Evolutionary conservation across 2,113 vertebrate genomes (phyloP).

Genomic region (Dermatemys mawii): DNA sequence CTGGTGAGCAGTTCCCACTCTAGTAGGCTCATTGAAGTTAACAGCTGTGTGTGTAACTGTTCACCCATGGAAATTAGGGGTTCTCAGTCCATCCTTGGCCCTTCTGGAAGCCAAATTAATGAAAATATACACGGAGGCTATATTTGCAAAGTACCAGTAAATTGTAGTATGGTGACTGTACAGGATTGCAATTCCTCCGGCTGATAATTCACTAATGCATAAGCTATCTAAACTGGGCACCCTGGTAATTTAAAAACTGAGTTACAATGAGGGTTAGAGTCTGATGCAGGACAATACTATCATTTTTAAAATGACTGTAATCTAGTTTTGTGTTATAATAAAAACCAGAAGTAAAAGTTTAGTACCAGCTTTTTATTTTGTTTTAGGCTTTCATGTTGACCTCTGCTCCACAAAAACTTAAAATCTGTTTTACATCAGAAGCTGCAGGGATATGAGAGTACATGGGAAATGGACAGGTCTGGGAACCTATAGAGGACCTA

Average conservation of each 20-base stretch:
- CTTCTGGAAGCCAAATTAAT: neutral
- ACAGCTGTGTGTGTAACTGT: neutral
- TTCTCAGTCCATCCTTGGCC: neutral
- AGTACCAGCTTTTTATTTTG: conserved; percentile 67
- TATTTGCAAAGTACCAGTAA: neutral
- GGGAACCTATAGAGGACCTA: conserved; percentile 37
- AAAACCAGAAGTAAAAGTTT: conserved; percentile 77
- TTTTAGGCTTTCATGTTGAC: conserved; percentile 85
- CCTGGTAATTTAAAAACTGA: conserved; percentile 14
- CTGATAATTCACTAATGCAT: neutral
- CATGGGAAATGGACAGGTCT: conserved; percentile 73
- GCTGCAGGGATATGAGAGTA: conserved; percentile 71
- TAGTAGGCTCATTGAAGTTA: neutral
- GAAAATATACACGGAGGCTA: neutral
- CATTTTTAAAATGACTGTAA: conserved; percentile 56
- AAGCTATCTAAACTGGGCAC: conserved; percentile 23
- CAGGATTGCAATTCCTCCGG: neutral
- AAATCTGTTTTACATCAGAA: conserved; percentile 85
- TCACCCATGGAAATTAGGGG: neutral
- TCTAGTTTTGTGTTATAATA: conserved; percentile 72
- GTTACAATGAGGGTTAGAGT: conserved; percentile 19
- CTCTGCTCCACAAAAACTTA: conserved; percentile 80
- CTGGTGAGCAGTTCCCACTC: neutral
- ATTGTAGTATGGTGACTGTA: neutral
- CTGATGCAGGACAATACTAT: conserved; percentile 45